Base-by-base conservation (phyloP, 2,113 vertebrate genomes). In the Paraplagusia blochii region DNA sequence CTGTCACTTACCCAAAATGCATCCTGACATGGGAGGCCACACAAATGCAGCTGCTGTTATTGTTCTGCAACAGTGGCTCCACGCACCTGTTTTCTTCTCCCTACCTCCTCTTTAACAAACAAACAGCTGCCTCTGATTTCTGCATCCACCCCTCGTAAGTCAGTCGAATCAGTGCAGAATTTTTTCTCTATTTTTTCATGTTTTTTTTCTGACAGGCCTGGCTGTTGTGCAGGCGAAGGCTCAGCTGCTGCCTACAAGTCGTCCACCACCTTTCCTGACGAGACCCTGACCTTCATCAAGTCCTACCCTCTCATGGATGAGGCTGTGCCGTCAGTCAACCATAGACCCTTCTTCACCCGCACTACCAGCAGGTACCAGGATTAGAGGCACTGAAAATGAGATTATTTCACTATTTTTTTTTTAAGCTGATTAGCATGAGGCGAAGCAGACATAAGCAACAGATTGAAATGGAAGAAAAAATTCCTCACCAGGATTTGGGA, bases 221-320 rank as follows among this genome's bases (percentile, higher is more conserved):
- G 96, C 4, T 91, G 91, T 48, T 98, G 96, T 1, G 93, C 96
- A 0, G 94, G 95, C 0, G 83, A 90, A 17, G 94, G 93, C 8
- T 79, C 84, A 0, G 95, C 94, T 0, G 58, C 90, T 0, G 18
- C 75, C 0, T 80, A 92, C 72, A 89, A 85, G 74, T 89, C 93
- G 11, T 97, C 94, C 4, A 92, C 90, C 40, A 92, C 92, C 35
- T 94, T 99, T 64, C 95, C 96, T 0, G 96, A 99, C 0, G 94
- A 95, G 22, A 96, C 92, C 0, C 72, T 99, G 69, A 78, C 90
- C 9, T 98, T 99, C 59, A 96, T 97, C 88, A 98, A 98, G 85
- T 95, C 94, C 0, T 94, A 94, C 82, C 96, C 95, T 0, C 92
- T 99, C 58, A 90, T 99, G 90, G 93, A 97, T 12, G 93, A 95